Conservation (phyloP, 2,113 vertebrate genomes). For the Prochilodus magdalenae region DNA sequence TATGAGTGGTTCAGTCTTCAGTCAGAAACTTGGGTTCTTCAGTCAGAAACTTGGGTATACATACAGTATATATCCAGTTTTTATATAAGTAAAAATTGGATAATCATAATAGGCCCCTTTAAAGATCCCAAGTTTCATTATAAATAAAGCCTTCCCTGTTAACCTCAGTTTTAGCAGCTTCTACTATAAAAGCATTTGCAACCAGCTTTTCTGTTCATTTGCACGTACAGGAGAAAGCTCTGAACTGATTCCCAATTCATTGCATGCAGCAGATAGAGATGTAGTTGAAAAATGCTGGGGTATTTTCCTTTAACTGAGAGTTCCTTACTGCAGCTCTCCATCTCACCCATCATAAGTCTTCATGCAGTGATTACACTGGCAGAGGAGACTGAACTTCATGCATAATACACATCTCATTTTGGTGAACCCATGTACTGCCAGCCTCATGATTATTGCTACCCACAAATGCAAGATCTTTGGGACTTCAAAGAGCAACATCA, state of each 20-base stretch:
- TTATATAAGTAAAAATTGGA: too few relatives aligned
- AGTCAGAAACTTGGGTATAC: too few relatives aligned
- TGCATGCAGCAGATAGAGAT: not conserved
- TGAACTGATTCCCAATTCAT: not conserved
- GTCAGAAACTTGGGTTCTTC: too few relatives aligned
- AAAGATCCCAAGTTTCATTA: too few relatives aligned
- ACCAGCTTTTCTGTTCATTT: not conserved
- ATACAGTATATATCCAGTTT: too few relatives aligned
- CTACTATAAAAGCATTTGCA: too few relatives aligned
- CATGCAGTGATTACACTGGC: not conserved
- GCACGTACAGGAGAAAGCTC: not conserved
- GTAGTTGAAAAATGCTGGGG: not conserved
- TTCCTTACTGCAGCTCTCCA: not conserved
- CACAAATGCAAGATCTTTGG: slow-evolving; percentile 6
- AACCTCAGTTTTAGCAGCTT: too few relatives aligned
- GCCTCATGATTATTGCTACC: slow-evolving; percentile 9
- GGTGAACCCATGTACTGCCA: slow-evolving; percentile 1
- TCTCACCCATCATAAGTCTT: not conserved
- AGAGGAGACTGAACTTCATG: not conserved
- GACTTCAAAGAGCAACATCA: slow-evolving; percentile 28
- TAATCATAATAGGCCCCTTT: too few relatives aligned
- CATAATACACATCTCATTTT: not conserved
- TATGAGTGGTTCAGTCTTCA: too few relatives aligned
- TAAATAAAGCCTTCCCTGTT: too few relatives aligned
- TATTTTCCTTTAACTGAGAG: not conserved